Percentiles rank a stretch among this genome's conserved stretches.
phyloP scores from a whole-genome alignment of 2,797 vertebrate species.

The Champsocephalus esox region DNA sequence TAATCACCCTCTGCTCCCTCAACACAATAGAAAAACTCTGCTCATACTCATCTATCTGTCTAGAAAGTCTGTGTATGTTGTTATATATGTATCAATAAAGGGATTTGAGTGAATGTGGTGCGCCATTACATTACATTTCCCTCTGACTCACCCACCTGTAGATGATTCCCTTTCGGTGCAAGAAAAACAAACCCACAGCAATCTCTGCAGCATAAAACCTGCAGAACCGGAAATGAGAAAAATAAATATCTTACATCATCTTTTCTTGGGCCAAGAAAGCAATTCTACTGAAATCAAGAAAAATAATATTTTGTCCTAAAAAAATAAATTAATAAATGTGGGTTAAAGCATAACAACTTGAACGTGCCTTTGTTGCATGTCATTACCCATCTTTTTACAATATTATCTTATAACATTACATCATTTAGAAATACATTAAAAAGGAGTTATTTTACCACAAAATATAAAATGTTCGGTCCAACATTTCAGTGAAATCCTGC shows the following conservation, averaged over 20 bases:
- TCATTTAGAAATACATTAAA: background rate
- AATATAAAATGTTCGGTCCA: background rate
- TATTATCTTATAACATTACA: background rate
- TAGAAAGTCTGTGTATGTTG: background rate
- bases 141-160: conserved; percentile 89
- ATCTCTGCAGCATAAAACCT: conserved; percentile 99
- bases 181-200: conserved; percentile 94
- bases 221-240: conserved; percentile 51
- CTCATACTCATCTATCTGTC: background rate
- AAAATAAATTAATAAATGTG: background rate
- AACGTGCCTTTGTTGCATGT: background rate
- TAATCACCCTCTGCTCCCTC: background rate
- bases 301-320: background rate
- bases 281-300: background rate
- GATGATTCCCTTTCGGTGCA: conserved; percentile 96
- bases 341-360: background rate
- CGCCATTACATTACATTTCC: conserved; percentile 3
- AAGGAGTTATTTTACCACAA: background rate
- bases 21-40: background rate
- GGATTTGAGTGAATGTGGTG: background rate
- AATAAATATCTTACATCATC: background rate
- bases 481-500: background rate
- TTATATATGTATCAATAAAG: background rate
- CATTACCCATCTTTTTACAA: background rate
- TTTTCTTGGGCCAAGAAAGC: too few relatives aligned